Evolutionary conservation across 2,113 vertebrate genomes (phyloP).

Genomic region (Grallaria varia): DNA sequence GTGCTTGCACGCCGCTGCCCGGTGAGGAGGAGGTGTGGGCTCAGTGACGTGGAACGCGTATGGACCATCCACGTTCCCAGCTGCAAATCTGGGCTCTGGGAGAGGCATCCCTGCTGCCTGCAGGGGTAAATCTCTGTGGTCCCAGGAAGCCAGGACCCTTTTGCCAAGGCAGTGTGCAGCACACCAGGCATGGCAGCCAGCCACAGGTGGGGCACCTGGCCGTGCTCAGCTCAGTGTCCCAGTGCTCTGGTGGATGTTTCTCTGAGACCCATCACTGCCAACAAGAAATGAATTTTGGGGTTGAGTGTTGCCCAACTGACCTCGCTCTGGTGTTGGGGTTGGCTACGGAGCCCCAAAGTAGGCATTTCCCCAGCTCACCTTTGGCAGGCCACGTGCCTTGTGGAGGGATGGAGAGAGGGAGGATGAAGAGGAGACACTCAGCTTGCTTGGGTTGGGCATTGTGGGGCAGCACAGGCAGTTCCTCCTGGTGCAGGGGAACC

Average conservation of each 20-base stretch:
- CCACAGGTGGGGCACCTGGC: neutral
- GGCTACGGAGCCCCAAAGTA: neutral
- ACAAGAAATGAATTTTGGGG: fast-evolving
- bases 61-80: neutral
- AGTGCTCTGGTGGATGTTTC: fast-evolving
- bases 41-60: fast-evolving
- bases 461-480: neutral
- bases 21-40: neutral
- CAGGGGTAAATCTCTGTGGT: neutral
- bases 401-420: slow-evolving; percentile 65
- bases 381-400: neutral
- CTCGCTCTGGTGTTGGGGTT: fast-evolving
- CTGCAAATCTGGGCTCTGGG: neutral
- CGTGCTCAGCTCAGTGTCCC: fast-evolving
- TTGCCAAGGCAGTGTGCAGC: neutral
- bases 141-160: neutral
- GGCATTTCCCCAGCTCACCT: neutral
- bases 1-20: neutral
- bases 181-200: neutral
- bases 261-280: neutral
- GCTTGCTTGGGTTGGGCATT: slow-evolving; percentile 18
- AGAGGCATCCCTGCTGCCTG: neutral
- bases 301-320: neutral
- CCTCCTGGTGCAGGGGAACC: neutral
- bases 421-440: slow-evolving; percentile 58